A percentile compares a stretch with the other conserved stretches of the same genome.
phyloP scores from a whole-genome alignment of 2,888 invertebrate species.

The Amphimallon solstitiale region DNA sequence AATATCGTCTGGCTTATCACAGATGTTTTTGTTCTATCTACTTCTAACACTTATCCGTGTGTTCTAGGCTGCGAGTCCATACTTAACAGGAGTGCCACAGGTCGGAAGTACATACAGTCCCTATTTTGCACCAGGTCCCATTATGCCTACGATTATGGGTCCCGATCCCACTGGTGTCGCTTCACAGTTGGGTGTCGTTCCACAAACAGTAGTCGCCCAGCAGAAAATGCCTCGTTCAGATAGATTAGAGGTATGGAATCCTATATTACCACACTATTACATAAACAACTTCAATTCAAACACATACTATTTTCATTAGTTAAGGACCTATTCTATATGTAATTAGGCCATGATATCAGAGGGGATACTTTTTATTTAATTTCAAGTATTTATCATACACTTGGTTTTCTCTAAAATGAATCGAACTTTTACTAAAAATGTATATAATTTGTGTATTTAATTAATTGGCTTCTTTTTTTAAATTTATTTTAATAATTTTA shows the following conservation, averaged over 20 bases:
- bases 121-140: slow-evolving; percentile 87
- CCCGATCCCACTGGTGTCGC: slow-evolving; percentile 85
- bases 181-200: slow-evolving; percentile 85
- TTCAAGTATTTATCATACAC: slow-evolving; percentile 15
- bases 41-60: slow-evolving; percentile 35
- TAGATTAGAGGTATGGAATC: slow-evolving; percentile 88
- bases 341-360: slow-evolving; percentile 21
- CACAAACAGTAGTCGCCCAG: slow-evolving; percentile 86
- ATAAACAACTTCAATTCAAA: slow-evolving; percentile 15
- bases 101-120: slow-evolving; percentile 91
- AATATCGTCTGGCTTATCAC: no score
- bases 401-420: slow-evolving; percentile 13
- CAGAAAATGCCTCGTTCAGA: slow-evolving; percentile 96
- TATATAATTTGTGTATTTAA: slow-evolving; percentile 19
- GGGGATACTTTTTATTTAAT: slow-evolving; percentile 4
- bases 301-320: slow-evolving; percentile 19
- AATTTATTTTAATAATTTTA: slow-evolving; percentile 11
- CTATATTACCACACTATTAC: not conserved
- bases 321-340: slow-evolving; percentile 38
- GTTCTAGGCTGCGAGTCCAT: slow-evolving; percentile 85
- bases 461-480: slow-evolving; percentile 6
- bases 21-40: no score
- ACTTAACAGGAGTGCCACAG: slow-evolving; percentile 90
- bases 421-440: slow-evolving; percentile 17
- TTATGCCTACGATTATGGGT: slow-evolving; percentile 90